Conservation (phyloP, 2,888 invertebrate genomes). For the Epistrophe grossulariae region DNA sequence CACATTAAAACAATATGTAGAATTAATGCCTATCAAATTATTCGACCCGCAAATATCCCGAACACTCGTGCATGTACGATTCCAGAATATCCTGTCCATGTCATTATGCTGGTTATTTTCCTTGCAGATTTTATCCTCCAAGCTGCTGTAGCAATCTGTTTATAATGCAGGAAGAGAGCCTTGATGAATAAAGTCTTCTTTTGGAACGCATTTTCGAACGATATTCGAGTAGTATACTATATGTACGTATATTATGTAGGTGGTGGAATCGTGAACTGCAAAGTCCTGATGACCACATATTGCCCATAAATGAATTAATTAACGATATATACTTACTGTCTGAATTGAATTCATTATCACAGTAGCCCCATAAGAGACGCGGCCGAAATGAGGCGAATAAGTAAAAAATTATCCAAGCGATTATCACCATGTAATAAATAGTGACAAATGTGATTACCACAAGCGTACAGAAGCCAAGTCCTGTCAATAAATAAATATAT, state of each 20-base stretch:
- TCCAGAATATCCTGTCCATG: conserved; percentile 85
- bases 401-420: conserved; percentile 91
- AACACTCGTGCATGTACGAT: conserved; percentile 85
- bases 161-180: conserved; percentile 21
- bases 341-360: conserved; percentile 87
- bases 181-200: conserved; percentile 33
- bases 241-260: background rate
- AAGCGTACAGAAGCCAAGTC: conserved; percentile 88
- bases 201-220: conserved; percentile 29
- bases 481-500: conserved; percentile 83
- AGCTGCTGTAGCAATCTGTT: conserved; percentile 88
- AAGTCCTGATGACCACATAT: conserved; percentile 49
- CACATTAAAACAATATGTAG: conserved; percentile 84
- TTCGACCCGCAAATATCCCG: conserved; percentile 84
- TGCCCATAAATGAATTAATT: conserved; percentile 65
- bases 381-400: conserved; percentile 88
- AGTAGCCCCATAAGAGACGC: conserved; percentile 88
- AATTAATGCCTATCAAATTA: conserved; percentile 84
- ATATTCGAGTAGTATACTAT: background rate
- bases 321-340: conserved; percentile 84
- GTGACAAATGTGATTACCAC: conserved; percentile 89
- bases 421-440: conserved; percentile 92
- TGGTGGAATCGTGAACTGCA: conserved; percentile 26
- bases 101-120: conserved; percentile 81
- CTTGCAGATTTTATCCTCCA: conserved; percentile 86